Evolutionary conservation across 2,888 invertebrate genomes (phyloP), one percentile per base, ranked within the genome.

Genomic region (Drosophila algonquin): DNA sequence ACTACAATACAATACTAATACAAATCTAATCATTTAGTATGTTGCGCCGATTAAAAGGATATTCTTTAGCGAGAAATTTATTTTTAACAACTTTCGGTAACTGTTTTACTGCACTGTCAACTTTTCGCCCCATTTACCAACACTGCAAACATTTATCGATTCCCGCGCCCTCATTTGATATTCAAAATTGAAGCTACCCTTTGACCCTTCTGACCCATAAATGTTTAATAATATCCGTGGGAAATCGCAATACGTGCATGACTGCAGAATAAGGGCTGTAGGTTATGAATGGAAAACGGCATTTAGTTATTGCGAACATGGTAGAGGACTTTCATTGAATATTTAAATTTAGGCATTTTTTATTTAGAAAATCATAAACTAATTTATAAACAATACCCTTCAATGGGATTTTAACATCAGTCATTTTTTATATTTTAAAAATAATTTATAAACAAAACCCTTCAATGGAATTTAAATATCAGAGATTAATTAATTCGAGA

Each of bases 201-300:
- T 12, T 18, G 27, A 44, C 24, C 16, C 32, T 32, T 46, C 9
- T 18, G 27, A 44, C 24, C 16, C 32, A 21, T 18, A 10, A 6
- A 54, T 53, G 16, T 44, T 48, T 16, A 24, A 65, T 8, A 32
- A 1, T 6, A 24, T 14, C 2, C 68, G 67, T 65, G 65, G 68
- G 55, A 65, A 55, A 14, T 5, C 10, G 30, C 51, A 14, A 51
- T 51, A 9, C 4, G 51, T 30, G 27, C 8, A 2, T 14, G 14
- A 14, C 14, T 21, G 21, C 4, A 18, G 21, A 48, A 21, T 48
- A 48, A 5, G 48, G 30, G 51, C n/a, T 30, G 30, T 14, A 10
- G 51, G 30, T 14, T 51, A 27, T n/a, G 48, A 8, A 21, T 48
- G 18, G 7, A 4, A 16, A 48, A 12, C 12, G 7, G 14, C 30